Percentiles rank a stretch among this genome's conserved stretches.
phyloP scores from a whole-genome alignment of 2,113 vertebrate species.

The Vanacampus margaritifer region DNA sequence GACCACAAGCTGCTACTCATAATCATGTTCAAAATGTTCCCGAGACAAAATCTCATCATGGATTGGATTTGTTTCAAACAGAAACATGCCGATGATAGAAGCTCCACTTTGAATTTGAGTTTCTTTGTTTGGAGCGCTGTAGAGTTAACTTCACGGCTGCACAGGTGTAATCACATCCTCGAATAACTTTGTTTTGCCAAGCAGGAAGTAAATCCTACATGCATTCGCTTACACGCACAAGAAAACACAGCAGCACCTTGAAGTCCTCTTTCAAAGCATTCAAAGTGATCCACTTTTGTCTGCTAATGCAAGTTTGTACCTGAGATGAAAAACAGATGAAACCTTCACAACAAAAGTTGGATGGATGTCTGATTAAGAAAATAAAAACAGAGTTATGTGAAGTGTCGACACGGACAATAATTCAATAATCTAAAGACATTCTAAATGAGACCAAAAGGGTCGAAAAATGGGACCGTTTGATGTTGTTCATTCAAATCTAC shows the following conservation, averaged over 20 bases:
- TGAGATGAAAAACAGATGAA: conserved; percentile 74
- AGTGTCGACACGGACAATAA: neutral
- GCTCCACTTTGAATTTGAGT: neutral
- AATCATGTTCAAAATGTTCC: neutral
- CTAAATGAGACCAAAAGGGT: neutral
- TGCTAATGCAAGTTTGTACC: conserved; percentile 64
- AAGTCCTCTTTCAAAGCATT: conserved; percentile 22
- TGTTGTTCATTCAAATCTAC: neutral
- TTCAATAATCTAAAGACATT: neutral
- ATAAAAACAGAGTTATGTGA: conserved; percentile 23
- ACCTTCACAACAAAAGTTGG: conserved; percentile 70
- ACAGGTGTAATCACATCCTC: neutral
- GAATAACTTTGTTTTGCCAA: neutral
- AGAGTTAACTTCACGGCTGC: neutral
- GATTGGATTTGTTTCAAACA: neutral
- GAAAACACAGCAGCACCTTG: neutral
- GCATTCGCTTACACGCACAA: neutral
- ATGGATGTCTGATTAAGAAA: conserved; percentile 68
- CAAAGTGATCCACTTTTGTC: conserved; percentile 48
- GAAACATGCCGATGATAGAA: neutral
- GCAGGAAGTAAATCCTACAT: neutral
- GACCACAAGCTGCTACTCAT: neutral
- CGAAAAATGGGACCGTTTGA: neutral
- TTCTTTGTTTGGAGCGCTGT: neutral
- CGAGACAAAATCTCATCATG: neutral